Evolutionary conservation across 1,140 invertebrate species (phyloP).

Genomic region (Drosophila arawakana): DNA sequence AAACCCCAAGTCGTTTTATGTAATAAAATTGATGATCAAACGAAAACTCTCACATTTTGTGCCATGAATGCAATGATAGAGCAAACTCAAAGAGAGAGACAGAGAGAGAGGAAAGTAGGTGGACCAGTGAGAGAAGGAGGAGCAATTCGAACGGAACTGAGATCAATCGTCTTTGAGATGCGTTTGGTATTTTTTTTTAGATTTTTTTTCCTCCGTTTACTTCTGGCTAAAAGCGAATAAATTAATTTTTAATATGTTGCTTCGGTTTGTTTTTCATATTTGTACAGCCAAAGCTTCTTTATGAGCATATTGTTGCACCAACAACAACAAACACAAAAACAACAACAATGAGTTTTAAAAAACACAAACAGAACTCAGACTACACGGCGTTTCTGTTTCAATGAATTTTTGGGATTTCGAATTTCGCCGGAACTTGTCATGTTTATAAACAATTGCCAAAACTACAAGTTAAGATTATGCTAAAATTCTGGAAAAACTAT

Average conservation of each 20-base stretch:
- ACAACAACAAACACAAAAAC: constrained; percentile 39
- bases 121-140: background rate
- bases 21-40: constrained; percentile 82
- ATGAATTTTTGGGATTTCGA: constrained; percentile 31
- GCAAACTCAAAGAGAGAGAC: background rate
- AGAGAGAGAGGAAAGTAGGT: constrained; percentile 18
- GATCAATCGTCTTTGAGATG: constrained; percentile 66
- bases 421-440: constrained; percentile 73
- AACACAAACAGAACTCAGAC: constrained; percentile 59
- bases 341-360: constrained; percentile 45
- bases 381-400: constrained; percentile 66
- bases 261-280: constrained; percentile 53
- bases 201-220: constrained; percentile 11
- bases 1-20: constrained; percentile 49
- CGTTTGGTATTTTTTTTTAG: constrained; percentile 7
- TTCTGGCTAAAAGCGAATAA: constrained; percentile 68
- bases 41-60: constrained; percentile 75
- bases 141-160: constrained; percentile 65
- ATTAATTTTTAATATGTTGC: constrained; percentile 78
- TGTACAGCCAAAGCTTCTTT: constrained; percentile 59
- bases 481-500: constrained; percentile 56
- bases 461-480: constrained; percentile 48
- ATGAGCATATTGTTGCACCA: constrained; percentile 79
- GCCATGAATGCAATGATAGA: constrained; percentile 25
- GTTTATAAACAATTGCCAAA: constrained; percentile 69